Evolutionary conservation across 1,140 invertebrate species (phyloP).

Genomic region (Drosophila malerkotliana): DNA sequence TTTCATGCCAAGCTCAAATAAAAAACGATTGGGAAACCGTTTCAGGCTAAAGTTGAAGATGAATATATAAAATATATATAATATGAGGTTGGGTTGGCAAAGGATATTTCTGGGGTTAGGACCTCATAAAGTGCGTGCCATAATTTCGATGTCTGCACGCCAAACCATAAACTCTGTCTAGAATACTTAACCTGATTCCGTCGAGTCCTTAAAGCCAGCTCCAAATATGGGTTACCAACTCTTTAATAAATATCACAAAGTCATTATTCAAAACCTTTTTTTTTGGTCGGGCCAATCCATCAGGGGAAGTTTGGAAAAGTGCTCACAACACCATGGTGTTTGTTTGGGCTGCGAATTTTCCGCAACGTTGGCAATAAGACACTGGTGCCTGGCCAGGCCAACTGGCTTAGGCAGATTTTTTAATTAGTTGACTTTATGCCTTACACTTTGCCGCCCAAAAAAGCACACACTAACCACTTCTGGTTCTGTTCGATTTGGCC

Average conservation of each 20-base stretch:
- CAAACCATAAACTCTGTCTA: not conserved
- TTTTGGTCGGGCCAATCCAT: constrained; percentile 3
- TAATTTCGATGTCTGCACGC: constrained; percentile 14
- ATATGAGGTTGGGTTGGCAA: no score
- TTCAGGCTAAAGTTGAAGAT: constrained; percentile 1
- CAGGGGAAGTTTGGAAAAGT: not conserved
- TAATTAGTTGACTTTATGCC: constrained; percentile 63
- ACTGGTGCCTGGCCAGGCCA: not conserved
- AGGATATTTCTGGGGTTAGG: no score
- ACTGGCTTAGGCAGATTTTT: constrained; percentile 45
- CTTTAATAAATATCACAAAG: not conserved
- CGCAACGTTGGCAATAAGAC: constrained; percentile 36
- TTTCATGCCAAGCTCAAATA: constrained; percentile 47
- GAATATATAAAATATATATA: constrained; percentile 8
- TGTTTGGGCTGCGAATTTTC: constrained; percentile 32
- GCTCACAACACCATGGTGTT: constrained; percentile 9
- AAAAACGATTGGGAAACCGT: constrained; percentile 3
- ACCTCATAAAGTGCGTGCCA: constrained; percentile 20
- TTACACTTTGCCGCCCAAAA: constrained; percentile 8
- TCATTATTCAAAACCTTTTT: not conserved
- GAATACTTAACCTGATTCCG: not conserved
- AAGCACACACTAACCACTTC: not conserved
- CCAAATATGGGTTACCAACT: no score
- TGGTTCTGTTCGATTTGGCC: constrained; percentile 34
- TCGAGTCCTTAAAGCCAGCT: no score